phyloP scores from a whole-genome alignment of 2,888 invertebrate genomes.

The Romanomermis culicivorax region DNA sequence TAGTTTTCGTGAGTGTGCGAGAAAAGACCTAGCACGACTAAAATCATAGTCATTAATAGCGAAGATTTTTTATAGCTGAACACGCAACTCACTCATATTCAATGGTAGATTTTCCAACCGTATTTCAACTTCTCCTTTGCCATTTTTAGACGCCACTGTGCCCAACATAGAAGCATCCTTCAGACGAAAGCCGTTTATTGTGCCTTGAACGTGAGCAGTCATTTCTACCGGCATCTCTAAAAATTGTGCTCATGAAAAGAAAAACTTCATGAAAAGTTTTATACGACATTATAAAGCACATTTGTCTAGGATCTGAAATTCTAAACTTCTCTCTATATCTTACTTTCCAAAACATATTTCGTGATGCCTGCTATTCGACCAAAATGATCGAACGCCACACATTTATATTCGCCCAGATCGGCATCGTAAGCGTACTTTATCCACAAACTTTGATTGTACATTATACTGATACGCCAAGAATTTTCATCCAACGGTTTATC shows the following conservation, averaged over 20 bases:
- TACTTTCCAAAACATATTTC: too few relatives aligned
- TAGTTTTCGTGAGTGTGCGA: too few relatives aligned
- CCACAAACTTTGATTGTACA: neutral
- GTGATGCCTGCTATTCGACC: conserved; percentile 13
- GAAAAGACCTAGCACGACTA: too few relatives aligned
- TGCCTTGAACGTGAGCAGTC: conserved; percentile 10
- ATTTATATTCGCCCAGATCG: conserved; percentile 5
- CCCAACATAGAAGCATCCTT: conserved; percentile 6
- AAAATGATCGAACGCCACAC: conserved; percentile 14
- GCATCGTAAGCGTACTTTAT: neutral
- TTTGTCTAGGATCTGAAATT: too few relatives aligned
- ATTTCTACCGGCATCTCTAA: conserved; percentile 11
- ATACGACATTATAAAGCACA: too few relatives aligned
- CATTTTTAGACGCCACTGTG: conserved; percentile 10
- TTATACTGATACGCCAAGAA: neutral
- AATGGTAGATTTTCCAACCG: conserved; percentile 9
- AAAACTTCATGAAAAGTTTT: too few relatives aligned
- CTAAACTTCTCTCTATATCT: too few relatives aligned
- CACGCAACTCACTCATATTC: neutral
- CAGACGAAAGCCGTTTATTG: conserved; percentile 11
- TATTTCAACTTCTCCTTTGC: conserved; percentile 13
- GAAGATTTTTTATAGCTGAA: too few relatives aligned
- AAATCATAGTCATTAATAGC: too few relatives aligned
- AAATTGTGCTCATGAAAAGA: too few relatives aligned
- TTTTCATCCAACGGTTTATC: neutral